phyloP scores from a whole-genome alignment of 2,888 invertebrate genomes.

The Entomobrya proxima region DNA sequence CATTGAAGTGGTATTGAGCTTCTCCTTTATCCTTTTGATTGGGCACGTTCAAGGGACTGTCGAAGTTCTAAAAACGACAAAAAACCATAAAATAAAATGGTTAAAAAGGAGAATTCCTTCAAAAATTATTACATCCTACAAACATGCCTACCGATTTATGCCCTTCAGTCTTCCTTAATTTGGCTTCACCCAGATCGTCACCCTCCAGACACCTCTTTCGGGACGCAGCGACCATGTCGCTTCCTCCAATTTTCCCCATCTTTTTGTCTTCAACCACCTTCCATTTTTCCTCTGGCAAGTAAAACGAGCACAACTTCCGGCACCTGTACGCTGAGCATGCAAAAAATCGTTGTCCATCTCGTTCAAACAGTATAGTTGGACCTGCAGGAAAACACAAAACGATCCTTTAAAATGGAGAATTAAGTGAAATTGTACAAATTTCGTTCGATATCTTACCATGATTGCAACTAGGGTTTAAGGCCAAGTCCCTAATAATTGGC shows the following conservation, averaged over 20 bases:
- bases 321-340: constrained; percentile 62
- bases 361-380: constrained; percentile 60
- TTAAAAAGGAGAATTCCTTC: no score
- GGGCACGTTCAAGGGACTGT: constrained; percentile 14
- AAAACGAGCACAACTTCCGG: constrained; percentile 49
- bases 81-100: neutral
- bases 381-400: constrained; percentile 31
- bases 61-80: neutral
- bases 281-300: constrained; percentile 59
- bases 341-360: constrained; percentile 48
- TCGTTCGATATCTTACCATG: constrained; percentile 42
- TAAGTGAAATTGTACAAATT: neutral
- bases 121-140: no score
- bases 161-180: neutral
- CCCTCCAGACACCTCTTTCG: neutral
- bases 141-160: neutral
- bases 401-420: neutral
- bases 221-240: no score
- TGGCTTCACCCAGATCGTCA: neutral
- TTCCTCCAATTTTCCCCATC: neutral
- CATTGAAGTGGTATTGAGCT: constrained; percentile 66
- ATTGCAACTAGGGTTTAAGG: constrained; percentile 52
- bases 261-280: neutral
- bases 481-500: constrained; percentile 55
- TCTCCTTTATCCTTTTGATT: constrained; percentile 58